Evolutionary conservation across 2,888 invertebrate genomes (phyloP), one percentile per base, ranked within the genome.

Genomic region (Galerucella pusilla): DNA sequence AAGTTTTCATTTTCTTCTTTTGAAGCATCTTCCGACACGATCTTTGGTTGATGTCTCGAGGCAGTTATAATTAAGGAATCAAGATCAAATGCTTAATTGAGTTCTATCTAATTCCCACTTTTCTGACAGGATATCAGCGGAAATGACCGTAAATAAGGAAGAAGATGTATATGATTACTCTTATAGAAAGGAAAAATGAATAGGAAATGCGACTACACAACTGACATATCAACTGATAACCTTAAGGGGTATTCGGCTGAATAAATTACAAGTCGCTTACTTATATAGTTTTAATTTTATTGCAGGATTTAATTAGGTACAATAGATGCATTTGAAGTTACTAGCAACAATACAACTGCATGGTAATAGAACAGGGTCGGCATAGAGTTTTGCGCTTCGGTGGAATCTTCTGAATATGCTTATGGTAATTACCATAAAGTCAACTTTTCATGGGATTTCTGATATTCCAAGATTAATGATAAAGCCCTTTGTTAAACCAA

Each of bases 71-170:
- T 45, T 65, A 20, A 65, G 64, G 54, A 70, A 70, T 70, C 70
- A 70, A 70, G 70, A 70, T 70, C 52, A 70, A 70, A 52, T 70
- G 52, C 54, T 64, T 70, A 70, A 70, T 70, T 70, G 63, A 63
- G 70, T 64, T 70, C 52, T 54, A 70, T 70, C 70, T 70, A 70
- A 70, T 70, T 61, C 64, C 70, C 64, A 54, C n/a, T 52, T 63
- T 42, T 70, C 63, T 70, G 70, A 70, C 70, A 70, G 35, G 70
- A 70, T 42, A 54, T 35, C 28, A 70, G 64, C 63, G 70, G 70
- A 70, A 54, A 70, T 64, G 35, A 60, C 25, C 42, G 70, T 61
- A 63, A 63, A 70, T 54, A 54, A 70, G 64, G 70, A 70, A 69
- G 69, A 69, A 52, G 49, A 49, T 52, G 25, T 2, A 67, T 35